Base-by-base conservation (phyloP, 2,113 vertebrate species). In the Tachuris rubrigastra region DNA sequence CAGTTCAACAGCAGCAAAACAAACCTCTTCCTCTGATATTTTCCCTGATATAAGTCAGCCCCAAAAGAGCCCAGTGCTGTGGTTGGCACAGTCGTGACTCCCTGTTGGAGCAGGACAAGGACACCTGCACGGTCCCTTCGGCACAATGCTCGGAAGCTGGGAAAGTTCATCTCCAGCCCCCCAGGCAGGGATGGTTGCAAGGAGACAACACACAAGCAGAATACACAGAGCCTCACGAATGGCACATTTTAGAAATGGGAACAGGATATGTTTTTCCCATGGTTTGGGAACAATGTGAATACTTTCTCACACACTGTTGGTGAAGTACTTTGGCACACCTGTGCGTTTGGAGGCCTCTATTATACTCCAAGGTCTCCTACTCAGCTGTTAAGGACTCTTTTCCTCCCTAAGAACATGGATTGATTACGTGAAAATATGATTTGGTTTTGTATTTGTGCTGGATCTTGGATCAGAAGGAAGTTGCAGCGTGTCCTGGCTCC, bases 391-490 rank as follows among this genome's bases (percentile, higher is more conserved):
- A 97, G 96, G 96, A 88, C 62, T 93, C 77, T 95, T 97, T 97
- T 97, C 96, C 96, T 96, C 96, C 97, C 94, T 68, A 91, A 97
- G 96, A 97, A 96, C 95, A 81, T 89, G 97, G 96, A 97, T 96
- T 95, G 97, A 98, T 97, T 96, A 97, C 6, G 60, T 98, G 97
- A 95, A 97, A 98, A 97, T 95, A 95, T 31, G 81, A 96, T 97
- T 98, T 96, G 94, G 95, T 93, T 96, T 94, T 95, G 93, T 97
- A 97, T 98, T 98, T 98, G 96, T 97, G 65, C 97, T 98, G 97
- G 97, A 98, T 82, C 58, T 25, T 4, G 46, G 92, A 98, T 97
- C 97, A 97, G 97, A 97, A 97, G 92, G 97, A 96, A 78, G 74
- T 92, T 97, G 89, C 74, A 92, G 87, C 89, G 56, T 63, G 68